phyloP scores from a whole-genome alignment of 2,113 vertebrate genomes.

The Trogon surrucura region DNA sequence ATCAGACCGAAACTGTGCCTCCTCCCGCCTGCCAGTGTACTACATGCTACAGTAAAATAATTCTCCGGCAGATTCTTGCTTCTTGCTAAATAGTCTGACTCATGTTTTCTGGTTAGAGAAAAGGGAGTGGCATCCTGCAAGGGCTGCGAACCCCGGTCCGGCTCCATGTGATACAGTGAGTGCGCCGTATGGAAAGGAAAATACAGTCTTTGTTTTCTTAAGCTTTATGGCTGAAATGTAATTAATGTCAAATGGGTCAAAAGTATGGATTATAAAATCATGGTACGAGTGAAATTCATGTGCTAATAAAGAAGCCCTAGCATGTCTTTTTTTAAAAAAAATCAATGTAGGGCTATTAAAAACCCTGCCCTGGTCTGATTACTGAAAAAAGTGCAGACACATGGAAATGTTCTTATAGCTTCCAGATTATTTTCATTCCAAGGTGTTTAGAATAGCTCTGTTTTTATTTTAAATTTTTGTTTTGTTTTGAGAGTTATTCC shows the following conservation, averaged over 20 bases:
- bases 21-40: not conserved
- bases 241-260: not conserved
- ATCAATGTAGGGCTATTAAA: not conserved
- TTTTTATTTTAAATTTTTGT: not conserved
- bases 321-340: not conserved
- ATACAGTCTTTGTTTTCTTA: not conserved
- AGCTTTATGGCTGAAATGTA: not conserved
- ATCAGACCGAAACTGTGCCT: not conserved
- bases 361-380: not conserved
- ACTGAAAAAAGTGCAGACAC: not conserved
- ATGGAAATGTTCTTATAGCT: not conserved
- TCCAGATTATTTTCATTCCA: conserved; percentile 24
- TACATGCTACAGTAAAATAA: not conserved
- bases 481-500: not conserved
- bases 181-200: not conserved
- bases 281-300: not conserved
- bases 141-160: not conserved
- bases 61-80: conserved; percentile 17
- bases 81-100: conserved; percentile 46
- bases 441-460: not conserved
- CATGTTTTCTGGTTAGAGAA: conserved; percentile 37
- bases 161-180: not conserved
- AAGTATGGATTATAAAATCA: not conserved
- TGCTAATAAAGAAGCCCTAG: not conserved
- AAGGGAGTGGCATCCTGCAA: conserved; percentile 58